These are phyloP conservation scores for Morone chrysops DNA, from an alignment of 2,113 vertebrate species.

Conservation along the genomic window DNA sequence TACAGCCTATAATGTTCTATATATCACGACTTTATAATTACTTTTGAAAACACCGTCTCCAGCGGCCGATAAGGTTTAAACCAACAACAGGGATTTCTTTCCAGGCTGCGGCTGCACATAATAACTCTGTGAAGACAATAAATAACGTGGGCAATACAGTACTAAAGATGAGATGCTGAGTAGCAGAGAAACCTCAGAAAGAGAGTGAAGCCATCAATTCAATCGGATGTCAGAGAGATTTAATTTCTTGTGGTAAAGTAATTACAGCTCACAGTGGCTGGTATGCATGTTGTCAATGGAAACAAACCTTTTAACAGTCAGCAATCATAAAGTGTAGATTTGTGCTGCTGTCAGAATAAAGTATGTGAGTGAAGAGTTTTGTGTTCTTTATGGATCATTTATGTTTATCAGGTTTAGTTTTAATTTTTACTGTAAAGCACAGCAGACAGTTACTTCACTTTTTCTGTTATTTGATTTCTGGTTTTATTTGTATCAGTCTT, in stretches of 20 bases:
- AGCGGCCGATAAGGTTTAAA: not conserved
- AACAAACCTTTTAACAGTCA: not conserved
- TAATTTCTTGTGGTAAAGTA: constrained; percentile 20
- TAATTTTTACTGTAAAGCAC: constrained; percentile 11
- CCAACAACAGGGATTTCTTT: not conserved
- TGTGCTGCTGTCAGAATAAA: constrained; percentile 11
- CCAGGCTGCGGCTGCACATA: constrained; percentile 21
- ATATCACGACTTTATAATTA: not conserved
- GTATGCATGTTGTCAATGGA: not conserved
- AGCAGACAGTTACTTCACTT: constrained; percentile 8
- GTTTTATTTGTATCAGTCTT: constrained; percentile 37
- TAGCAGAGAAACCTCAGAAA: constrained; percentile 14
- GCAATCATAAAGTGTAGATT: constrained; percentile 15
- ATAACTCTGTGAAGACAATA: not conserved
- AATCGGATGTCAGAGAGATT: constrained; percentile 35
- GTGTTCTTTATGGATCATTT: not conserved
- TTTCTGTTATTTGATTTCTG: constrained; percentile 24
- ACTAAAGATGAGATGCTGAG: not conserved
- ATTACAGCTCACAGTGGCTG: constrained; percentile 16
- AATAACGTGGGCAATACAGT: constrained; percentile 17
- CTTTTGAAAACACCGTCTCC: not conserved
- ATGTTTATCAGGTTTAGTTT: not conserved
- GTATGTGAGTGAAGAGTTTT: not conserved
- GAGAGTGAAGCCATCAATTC: constrained; percentile 4
- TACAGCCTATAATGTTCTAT: not conserved